Percentiles rank a stretch among this genome's conserved stretches.
Evolutionary conservation across 2,113 vertebrate genomes (phyloP).

Genomic region (Callionymus lyra): DNA sequence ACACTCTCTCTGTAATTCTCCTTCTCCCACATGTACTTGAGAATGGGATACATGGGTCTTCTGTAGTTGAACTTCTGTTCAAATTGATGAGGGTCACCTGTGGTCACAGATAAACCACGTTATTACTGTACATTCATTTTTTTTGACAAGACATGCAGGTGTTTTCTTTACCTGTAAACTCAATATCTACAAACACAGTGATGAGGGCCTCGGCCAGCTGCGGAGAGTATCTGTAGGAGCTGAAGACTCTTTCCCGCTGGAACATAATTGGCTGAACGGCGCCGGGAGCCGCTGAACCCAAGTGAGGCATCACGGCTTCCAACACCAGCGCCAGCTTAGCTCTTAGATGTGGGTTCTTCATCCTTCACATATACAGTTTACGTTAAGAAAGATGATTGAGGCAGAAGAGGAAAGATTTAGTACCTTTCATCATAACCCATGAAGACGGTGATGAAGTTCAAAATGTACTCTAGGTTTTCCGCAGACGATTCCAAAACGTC

Average conservation of each 20-base stretch:
- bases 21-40: slow-evolving; percentile 92
- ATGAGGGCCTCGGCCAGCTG: slow-evolving; percentile 90
- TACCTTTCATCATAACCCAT: slow-evolving; percentile 93
- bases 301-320: slow-evolving; percentile 96
- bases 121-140: not conserved
- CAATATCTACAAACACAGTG: slow-evolving; percentile 95
- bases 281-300: slow-evolving; percentile 73
- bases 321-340: slow-evolving; percentile 94
- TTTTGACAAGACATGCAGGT: not conserved
- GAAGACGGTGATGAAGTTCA: slow-evolving; percentile 90
- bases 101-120: not conserved
- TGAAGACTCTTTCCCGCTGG: slow-evolving; percentile 89
- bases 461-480: slow-evolving; percentile 83
- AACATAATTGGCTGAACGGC: slow-evolving; percentile 78
- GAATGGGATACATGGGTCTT: slow-evolving; percentile 96
- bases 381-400: not conserved
- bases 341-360: slow-evolving; percentile 95
- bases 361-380: slow-evolving; percentile 58
- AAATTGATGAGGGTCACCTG: slow-evolving; percentile 97
- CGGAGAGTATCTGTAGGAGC: slow-evolving; percentile 75
- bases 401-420: not conserved
- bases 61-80: slow-evolving; percentile 99
- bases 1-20: slow-evolving; percentile 84
- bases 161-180: slow-evolving; percentile 81
- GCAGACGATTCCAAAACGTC: slow-evolving; percentile 86